Evolutionary conservation across 2,797 vertebrate species (phyloP).

Genomic region (Trachops cirrhosus): DNA sequence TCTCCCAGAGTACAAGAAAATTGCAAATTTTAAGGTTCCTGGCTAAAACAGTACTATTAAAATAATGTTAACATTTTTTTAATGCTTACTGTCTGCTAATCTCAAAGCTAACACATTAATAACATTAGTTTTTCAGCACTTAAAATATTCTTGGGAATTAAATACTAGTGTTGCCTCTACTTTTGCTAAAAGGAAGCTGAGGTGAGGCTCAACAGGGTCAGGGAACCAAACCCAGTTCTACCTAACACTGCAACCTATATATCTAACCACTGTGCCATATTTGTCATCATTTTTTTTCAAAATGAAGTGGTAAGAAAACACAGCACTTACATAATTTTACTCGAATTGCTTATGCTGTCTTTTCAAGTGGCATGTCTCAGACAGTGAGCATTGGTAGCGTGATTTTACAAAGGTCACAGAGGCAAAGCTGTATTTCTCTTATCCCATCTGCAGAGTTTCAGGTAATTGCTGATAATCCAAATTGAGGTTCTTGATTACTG

Average conservation of each 20-base stretch:
- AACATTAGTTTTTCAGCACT: not conserved
- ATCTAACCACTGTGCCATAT: not conserved
- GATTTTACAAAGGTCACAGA: conserved; percentile 46
- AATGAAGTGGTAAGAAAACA: not conserved
- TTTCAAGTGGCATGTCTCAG: conserved; percentile 44
- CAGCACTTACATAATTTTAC: not conserved
- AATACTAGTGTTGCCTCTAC: not conserved
- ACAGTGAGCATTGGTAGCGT: not conserved
- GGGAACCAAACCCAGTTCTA: not conserved
- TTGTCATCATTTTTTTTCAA: not conserved
- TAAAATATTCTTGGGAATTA: not conserved
- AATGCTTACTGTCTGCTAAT: not conserved
- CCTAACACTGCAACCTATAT: not conserved
- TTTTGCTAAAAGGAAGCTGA: not conserved
- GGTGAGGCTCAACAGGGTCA: not conserved
- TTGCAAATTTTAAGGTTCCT: not conserved
- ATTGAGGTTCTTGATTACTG: conserved; percentile 28
- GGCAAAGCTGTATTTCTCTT: not conserved
- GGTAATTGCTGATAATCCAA: conserved; percentile 54
- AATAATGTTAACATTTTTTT: not conserved
- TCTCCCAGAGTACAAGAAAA: not conserved
- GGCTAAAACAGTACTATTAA: not conserved
- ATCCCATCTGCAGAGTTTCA: not conserved
- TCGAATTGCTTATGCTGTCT: conserved; percentile 34
- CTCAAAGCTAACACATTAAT: not conserved